Base-by-base conservation (phyloP, 2,888 invertebrate species). In the Tipula unca region DNA sequence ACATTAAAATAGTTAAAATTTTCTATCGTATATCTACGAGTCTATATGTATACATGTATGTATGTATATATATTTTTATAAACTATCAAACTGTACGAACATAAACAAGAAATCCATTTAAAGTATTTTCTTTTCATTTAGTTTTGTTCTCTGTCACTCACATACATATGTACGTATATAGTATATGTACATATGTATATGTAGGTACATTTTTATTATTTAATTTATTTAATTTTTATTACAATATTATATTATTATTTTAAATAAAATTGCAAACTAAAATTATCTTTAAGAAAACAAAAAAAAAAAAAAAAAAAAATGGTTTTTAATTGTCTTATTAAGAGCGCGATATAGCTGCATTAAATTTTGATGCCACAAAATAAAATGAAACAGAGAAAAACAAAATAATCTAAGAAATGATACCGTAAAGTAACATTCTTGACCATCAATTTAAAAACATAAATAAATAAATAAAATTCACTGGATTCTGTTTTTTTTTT, bases 341-440 rank as follows among this genome's bases (percentile, higher is more conserved):
- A 69, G 69, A 25, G 69, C 25, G 25, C 4, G 10, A 25, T 69
- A 69, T n/a, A n/a, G n/a, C n/a, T n/a, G n/a, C 69, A 25, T 69
- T 69, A 69, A 69, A 13, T 25, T 69, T 69, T 69, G 25, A 69
- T 25, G 69, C 25, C 69, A 69, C 69, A 69, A 25, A 69, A 69
- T 25, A 69, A 20, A 69, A 25, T 1, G 0, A 25, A 69, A 69
- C 69, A 69, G 17, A 48, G 48, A 48, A 17, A 48, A 17, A 48
- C 10, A 17, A 48, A 48, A 48, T 48, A 48, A 48, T 69, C 69
- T 69, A 69, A 20, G 69, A 69, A 69, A 69, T 69, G 69, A 69
- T 69, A 69, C 69, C 69, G 69, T 69, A 69, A 69, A 69, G 69
- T 69, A 69, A 69, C 69, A 69, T 69, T 69, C 69, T 69, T 69